A percentile compares a stretch with the other conserved stretches of the same genome.
These are phyloP conservation scores for Drosophila nr. perissopoda DNA, from an alignment of 2,888 invertebrate species.

Conservation along the genomic window DNA sequence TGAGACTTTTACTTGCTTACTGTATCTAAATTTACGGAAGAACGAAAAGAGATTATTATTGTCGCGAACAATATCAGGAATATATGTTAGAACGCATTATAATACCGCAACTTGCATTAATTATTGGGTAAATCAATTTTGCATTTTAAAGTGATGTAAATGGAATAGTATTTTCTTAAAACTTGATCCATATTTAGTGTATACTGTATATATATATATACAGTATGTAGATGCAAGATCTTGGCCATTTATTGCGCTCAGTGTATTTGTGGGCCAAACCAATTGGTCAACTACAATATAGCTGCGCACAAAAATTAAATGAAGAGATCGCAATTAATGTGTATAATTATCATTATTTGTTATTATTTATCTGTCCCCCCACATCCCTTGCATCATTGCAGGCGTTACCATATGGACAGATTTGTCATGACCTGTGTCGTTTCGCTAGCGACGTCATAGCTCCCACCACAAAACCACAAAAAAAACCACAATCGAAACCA, in stretches of 20 bases:
- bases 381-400: neutral
- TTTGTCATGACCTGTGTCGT: neutral
- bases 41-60: neutral
- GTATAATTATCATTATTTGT: neutral
- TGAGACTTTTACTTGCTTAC: neutral
- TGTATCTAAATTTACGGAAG: neutral
- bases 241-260: neutral
- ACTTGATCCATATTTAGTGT: neutral
- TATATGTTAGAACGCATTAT: neutral
- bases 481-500: neutral
- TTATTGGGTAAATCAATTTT: neutral
- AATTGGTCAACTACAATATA: constrained; percentile 4
- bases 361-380: too few relatives aligned
- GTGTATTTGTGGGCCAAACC: neutral
- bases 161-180: neutral
- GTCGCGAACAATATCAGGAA: neutral
- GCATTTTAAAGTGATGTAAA: neutral
- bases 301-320: constrained; percentile 2
- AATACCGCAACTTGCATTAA: neutral
- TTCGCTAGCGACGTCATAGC: constrained; percentile 25
- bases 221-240: neutral
- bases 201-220: neutral
- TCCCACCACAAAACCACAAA: neutral
- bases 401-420: constrained; percentile 13
- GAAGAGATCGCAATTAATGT: constrained; percentile 8